Evolutionary conservation across 2,888 invertebrate species (phyloP).

Genomic region (Protonemura montana): DNA sequence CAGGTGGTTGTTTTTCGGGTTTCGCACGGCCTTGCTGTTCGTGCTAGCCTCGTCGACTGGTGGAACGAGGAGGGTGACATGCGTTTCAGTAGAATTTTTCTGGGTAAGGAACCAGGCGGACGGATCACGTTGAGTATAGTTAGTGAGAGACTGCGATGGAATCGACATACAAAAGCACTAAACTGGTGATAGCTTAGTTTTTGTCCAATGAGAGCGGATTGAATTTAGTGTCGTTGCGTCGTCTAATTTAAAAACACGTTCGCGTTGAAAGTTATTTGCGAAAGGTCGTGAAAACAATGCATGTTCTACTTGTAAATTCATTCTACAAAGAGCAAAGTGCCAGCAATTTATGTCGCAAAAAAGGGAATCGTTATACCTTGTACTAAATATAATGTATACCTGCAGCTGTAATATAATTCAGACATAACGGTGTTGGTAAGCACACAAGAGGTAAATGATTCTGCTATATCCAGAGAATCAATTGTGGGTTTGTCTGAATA

Average conservation of each 20-base stretch:
- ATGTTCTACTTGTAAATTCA: neutral
- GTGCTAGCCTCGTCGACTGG: too few species aligned
- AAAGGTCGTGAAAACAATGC: neutral
- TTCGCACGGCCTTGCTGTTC: too few species aligned
- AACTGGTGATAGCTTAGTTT: neutral
- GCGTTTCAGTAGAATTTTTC: neutral
- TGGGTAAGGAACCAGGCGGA: neutral
- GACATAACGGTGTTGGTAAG: neutral
- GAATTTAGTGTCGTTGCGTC: neutral
- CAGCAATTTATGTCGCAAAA: neutral
- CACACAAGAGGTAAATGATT: neutral
- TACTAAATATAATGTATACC: neutral
- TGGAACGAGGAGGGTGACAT: neutral
- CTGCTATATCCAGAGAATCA: neutral
- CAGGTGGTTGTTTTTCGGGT: neutral
- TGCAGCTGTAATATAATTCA: neutral
- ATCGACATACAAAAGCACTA: neutral
- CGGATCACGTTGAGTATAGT: neutral
- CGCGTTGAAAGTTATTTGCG: neutral
- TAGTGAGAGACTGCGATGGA: neutral
- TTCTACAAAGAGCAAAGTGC: neutral
- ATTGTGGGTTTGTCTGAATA: neutral
- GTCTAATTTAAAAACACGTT: neutral
- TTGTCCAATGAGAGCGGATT: neutral
- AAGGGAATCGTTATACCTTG: neutral